Evolutionary conservation across 2,888 invertebrate genomes (phyloP).

Genomic region (Steinernema hermaphroditum): DNA sequence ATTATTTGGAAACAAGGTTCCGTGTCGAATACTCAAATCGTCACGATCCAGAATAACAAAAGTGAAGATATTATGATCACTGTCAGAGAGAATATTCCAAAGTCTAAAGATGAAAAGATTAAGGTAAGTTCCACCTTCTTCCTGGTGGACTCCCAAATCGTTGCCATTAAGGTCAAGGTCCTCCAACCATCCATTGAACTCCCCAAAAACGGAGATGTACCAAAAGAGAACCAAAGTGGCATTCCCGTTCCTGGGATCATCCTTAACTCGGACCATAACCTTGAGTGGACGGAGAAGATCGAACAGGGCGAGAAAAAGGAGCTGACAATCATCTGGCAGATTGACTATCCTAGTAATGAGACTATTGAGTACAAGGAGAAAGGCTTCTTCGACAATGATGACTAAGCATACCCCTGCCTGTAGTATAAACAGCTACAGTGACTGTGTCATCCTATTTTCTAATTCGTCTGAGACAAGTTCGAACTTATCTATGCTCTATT

Average conservation of each 20-base stretch:
- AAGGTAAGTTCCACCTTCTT: constrained; percentile 41
- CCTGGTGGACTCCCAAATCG: neutral
- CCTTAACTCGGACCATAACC: neutral
- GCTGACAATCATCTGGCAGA: constrained; percentile 44
- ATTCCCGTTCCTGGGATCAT: neutral
- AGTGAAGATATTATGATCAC: constrained; percentile 47
- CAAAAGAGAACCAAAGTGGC: neutral
- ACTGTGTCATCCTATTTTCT: too few species aligned
- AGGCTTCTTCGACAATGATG: too few species aligned
- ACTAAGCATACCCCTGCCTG: too few species aligned
- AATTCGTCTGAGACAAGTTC: too few species aligned
- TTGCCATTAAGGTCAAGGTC: constrained; percentile 8
- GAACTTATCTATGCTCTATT: too few species aligned
- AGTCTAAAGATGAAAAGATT: constrained; percentile 59
- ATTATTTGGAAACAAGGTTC: constrained; percentile 27
- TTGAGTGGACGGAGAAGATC: constrained; percentile 1
- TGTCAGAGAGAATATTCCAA: constrained; percentile 55
- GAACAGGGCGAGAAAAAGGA: constrained; percentile 29
- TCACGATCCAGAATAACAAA: constrained; percentile 54
- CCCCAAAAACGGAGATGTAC: neutral
- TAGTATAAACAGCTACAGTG: too few species aligned
- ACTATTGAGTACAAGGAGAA: constrained; percentile 45
- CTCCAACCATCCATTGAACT: neutral
- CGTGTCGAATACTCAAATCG: constrained; percentile 49
- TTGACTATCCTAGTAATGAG: constrained; percentile 50